phyloP scores from a whole-genome alignment of 2,797 vertebrate genomes.

The Babyrousa celebensis region DNA sequence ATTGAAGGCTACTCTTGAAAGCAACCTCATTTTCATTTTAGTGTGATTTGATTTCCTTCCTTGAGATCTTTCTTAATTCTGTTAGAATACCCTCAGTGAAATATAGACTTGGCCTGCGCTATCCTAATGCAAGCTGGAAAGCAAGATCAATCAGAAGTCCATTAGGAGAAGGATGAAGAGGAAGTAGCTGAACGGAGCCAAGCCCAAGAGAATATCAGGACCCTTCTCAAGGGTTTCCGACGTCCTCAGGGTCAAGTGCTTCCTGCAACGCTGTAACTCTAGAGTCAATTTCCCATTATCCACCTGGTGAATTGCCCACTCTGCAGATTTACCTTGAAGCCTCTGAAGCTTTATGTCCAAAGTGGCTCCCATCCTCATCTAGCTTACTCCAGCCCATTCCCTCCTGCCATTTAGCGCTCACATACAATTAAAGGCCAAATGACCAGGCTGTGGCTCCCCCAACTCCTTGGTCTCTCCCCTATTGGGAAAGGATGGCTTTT shows the following conservation, averaged over 20 bases:
- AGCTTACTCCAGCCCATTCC: fast-evolving
- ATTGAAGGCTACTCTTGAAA: constrained; percentile 45
- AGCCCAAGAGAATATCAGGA: neutral
- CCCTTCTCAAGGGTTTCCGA: neutral
- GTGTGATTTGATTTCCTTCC: constrained; percentile 78
- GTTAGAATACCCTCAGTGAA: constrained; percentile 81
- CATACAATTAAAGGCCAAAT: fast-evolving
- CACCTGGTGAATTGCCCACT: neutral
- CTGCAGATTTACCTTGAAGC: neutral
- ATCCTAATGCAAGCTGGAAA: constrained; percentile 73
- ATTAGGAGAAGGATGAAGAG: constrained; percentile 70
- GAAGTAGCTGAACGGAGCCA: neutral
- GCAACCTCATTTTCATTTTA: constrained; percentile 75
- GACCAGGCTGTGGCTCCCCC: neutral
- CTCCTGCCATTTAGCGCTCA: fast-evolving
- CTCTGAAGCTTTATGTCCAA: neutral
- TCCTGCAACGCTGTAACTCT: constrained; percentile 62
- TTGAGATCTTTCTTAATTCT: constrained; percentile 84
- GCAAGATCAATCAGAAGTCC: constrained; percentile 62
- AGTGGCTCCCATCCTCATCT: neutral
- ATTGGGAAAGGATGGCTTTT: neutral
- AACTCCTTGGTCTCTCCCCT: neutral
- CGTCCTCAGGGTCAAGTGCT: constrained; percentile 43
- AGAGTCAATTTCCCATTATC: neutral
- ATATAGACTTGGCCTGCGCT: constrained; percentile 24